These are phyloP conservation scores for Platycheirus albimanus DNA, from an alignment of 2,888 invertebrate genomes.

Conservation along the genomic window DNA sequence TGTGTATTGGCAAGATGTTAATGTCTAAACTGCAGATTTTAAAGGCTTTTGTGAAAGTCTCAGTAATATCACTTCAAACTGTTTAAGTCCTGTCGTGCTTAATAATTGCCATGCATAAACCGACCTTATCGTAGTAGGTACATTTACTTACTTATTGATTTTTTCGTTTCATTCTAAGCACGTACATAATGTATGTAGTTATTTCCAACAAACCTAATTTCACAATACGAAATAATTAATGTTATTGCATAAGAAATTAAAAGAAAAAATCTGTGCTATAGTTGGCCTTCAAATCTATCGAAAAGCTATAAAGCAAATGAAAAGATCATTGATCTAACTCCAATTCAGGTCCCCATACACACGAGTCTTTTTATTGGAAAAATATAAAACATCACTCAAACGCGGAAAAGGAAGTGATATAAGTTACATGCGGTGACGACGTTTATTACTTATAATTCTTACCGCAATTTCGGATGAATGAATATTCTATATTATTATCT, in stretches of 20 bases:
- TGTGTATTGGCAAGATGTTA: too few species aligned
- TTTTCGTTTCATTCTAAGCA: conserved; percentile 10
- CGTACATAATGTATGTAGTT: neutral
- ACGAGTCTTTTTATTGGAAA: conserved; percentile 8
- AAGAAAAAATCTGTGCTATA: neutral
- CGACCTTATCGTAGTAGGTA: too few species aligned
- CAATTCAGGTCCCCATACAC: neutral
- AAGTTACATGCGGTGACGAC: neutral
- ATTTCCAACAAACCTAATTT: neutral
- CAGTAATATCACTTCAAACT: too few species aligned
- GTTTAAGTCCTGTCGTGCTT: too few species aligned
- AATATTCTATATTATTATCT: conserved; percentile 35
- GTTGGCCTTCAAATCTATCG: conserved; percentile 1
- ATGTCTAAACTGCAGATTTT: too few species aligned
- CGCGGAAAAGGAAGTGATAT: conserved; percentile 17
- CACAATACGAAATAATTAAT: neutral
- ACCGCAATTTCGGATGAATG: conserved; percentile 42
- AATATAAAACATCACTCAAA: neutral
- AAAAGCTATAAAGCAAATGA: neutral
- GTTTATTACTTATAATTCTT: conserved; percentile 19
- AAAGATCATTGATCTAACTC: conserved; percentile 37
- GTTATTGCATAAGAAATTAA: conserved; percentile 23
- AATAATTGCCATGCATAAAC: too few species aligned
- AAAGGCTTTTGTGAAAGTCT: too few species aligned
- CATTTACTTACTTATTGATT: too few species aligned